These are phyloP conservation scores for Lithobius niger DNA, from an alignment of 1,140 invertebrate species.

Conservation along the genomic window DNA sequence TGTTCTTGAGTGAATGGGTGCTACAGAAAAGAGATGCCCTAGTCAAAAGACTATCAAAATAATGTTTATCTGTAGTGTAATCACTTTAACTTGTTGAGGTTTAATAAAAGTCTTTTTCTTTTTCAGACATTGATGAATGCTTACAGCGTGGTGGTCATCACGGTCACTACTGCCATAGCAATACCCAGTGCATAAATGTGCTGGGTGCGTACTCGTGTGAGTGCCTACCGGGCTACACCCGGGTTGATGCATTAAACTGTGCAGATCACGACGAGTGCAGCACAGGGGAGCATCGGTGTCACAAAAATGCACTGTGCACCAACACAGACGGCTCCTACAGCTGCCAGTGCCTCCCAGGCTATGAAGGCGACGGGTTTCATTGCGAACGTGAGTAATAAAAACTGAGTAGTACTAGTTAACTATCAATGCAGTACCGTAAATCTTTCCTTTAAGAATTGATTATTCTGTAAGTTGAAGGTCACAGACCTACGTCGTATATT, in stretches of 20 bases:
- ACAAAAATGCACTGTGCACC: constrained; percentile 61
- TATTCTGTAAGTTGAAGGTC: too few species aligned
- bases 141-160: constrained; percentile 51
- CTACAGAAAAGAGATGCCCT: too few species aligned
- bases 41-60: too few species aligned
- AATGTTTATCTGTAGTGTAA: too few species aligned
- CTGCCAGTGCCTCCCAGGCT: constrained; percentile 67
- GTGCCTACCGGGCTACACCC: constrained; percentile 61
- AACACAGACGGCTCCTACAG: constrained; percentile 75
- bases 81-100: too few species aligned
- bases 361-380: constrained; percentile 61
- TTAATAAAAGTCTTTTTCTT: too few species aligned
- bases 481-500: too few species aligned
- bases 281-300: constrained; percentile 50
- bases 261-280: constrained; percentile 65
- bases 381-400: constrained; percentile 65
- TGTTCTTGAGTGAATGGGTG: too few species aligned
- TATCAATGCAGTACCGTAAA: too few species aligned
- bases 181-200: constrained; percentile 65
- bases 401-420: too few species aligned
- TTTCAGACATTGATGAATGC: constrained; percentile 68
- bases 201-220: constrained; percentile 64
- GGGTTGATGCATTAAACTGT: constrained; percentile 62
- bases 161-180: constrained; percentile 64
- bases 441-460: too few species aligned